phyloP scores from a whole-genome alignment of 2,113 vertebrate genomes.

The Elanoides forficatus region DNA sequence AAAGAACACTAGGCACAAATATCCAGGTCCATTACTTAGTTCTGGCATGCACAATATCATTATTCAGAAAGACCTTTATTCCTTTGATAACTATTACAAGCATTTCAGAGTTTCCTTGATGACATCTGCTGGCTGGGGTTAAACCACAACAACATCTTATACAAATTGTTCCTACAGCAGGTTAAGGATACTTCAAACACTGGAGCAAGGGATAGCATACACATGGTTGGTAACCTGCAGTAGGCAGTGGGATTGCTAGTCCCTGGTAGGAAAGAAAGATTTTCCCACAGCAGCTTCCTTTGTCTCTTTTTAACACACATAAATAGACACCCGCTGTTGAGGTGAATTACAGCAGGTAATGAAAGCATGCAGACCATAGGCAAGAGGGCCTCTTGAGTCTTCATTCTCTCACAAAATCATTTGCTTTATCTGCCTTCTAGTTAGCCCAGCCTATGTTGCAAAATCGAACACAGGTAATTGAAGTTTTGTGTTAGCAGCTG shows the following conservation, averaged over 20 bases:
- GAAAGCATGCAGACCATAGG: background rate
- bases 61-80: background rate
- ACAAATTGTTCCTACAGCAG: background rate
- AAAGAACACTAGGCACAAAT: background rate
- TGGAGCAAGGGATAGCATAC: background rate
- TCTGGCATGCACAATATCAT: background rate
- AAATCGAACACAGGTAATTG: background rate
- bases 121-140: background rate
- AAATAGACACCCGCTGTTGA: background rate
- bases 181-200: background rate
- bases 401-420: background rate
- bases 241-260: background rate
- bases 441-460: background rate
- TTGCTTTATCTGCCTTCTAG: constrained; percentile 18
- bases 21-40: background rate
- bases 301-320: constrained; percentile 1
- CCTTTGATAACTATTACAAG: background rate
- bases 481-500: constrained; percentile 2
- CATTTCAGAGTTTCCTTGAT: background rate
- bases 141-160: background rate
- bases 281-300: constrained; percentile 29
- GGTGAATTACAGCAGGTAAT: constrained; percentile 51
- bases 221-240: background rate
- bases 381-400: constrained; percentile 19
- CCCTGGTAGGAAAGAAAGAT: background rate